Evolutionary conservation across 2,113 vertebrate species (phyloP).

Genomic region (Ptilorrhoa leucosticta): DNA sequence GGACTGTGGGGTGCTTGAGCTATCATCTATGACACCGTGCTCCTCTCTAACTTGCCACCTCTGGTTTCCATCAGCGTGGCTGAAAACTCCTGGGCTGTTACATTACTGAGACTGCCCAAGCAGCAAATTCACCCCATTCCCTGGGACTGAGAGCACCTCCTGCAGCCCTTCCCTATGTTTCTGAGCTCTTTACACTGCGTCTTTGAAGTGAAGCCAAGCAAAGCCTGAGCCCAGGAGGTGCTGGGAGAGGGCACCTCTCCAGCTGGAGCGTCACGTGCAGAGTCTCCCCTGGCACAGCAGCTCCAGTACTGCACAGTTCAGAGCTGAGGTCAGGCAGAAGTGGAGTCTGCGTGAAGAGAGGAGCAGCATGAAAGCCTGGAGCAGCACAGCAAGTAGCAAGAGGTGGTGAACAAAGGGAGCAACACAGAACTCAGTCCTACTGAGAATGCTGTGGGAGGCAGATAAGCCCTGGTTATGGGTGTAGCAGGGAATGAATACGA

Average conservation of each 20-base stretch:
- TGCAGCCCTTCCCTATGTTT: not conserved
- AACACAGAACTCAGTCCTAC: not conserved
- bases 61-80: not conserved
- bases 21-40: not conserved
- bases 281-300: not conserved
- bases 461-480: not conserved
- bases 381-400: not conserved
- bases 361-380: not conserved
- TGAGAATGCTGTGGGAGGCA: not conserved
- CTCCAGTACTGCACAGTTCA: not conserved
- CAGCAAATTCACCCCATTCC: not conserved
- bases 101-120: not conserved
- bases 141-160: not conserved
- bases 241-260: not conserved
- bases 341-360: not conserved
- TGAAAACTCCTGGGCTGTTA: not conserved
- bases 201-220: not conserved
- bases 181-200: rapidly evolving
- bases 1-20: not conserved
- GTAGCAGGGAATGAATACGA: not conserved
- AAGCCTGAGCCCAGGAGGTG: not conserved
- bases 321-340: not conserved
- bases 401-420: not conserved
- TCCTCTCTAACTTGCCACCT: not conserved
- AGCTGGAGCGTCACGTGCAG: rapidly evolving